These are phyloP conservation scores for Chorisops tibialis DNA, from an alignment of 2,888 invertebrate species.

Conservation along the genomic window DNA sequence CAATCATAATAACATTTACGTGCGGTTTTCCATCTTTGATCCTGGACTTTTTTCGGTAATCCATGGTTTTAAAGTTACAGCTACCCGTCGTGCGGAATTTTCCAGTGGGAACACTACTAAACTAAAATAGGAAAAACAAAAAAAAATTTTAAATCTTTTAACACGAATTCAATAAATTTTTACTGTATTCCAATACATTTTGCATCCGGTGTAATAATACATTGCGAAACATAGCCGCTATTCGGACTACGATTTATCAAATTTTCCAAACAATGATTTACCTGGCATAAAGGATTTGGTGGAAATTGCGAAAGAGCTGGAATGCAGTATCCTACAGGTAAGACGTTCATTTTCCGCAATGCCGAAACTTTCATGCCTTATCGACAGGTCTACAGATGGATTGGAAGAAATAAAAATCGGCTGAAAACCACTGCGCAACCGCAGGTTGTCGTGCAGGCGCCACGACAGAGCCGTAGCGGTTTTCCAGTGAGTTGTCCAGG, in stretches of 20 bases:
- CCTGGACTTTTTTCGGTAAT: slow-evolving; percentile 55
- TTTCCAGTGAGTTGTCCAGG: too few species aligned
- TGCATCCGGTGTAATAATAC: slow-evolving; percentile 70
- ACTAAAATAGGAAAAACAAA: slow-evolving; percentile 44
- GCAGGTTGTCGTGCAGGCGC: too few species aligned
- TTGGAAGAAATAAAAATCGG: too few species aligned
- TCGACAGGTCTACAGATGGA: too few species aligned
- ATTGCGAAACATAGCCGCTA: slow-evolving; percentile 75
- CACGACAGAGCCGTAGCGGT: too few species aligned
- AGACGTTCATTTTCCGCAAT: too few species aligned
- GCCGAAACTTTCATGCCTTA: too few species aligned
- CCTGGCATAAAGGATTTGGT: too few species aligned
- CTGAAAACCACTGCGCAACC: too few species aligned
- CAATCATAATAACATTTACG: slow-evolving; percentile 72
- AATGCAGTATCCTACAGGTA: too few species aligned
- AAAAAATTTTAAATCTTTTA: background rate
- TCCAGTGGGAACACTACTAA: slow-evolving; percentile 55
- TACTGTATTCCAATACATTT: slow-evolving; percentile 60
- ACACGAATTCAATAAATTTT: background rate
- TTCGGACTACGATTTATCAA: slow-evolving; percentile 57
- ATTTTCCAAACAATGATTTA: too few species aligned
- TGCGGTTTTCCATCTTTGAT: slow-evolving; percentile 40
- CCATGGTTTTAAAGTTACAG: slow-evolving; percentile 54
- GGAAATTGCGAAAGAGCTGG: too few species aligned
- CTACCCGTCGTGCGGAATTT: slow-evolving; percentile 56